Base-by-base conservation (phyloP, 2,797 vertebrate genomes). In the Phrynocephalus vlangalii region DNA sequence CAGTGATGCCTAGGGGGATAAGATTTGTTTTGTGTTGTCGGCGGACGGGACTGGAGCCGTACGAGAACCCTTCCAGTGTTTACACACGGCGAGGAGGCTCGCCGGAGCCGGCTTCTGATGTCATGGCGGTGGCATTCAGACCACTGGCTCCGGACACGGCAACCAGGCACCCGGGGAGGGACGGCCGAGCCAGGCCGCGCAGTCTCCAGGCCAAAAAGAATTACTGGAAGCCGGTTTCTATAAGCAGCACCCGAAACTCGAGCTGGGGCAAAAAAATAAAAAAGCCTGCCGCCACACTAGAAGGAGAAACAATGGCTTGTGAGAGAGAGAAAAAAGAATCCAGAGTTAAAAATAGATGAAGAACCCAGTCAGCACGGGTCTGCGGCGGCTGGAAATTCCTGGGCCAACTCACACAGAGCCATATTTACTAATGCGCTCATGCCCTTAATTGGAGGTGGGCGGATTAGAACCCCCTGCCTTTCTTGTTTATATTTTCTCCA, bases 211-310 rank as follows among this genome's bases (percentile, higher is more conserved):
- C 88, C 86, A 87, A 96, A 93, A 97, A 97, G 96, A 97, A 97
- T 97, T 97, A 95, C 96, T 96, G 97, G 97, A 97, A 97, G 82
- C 94, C 0, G 30, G 72, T 95, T 97, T 97, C 96, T 97, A 96
- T 97, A 96, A 96, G 96, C 94, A 96, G 95, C 95, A 93, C 94
- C 92, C 90, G 33, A 78, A 0, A n/a, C 92, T 86, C 77, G 84
- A 93, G 92, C 73, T 30, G 7, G 60, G 18, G 18, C 15, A 2
- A 15, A 63, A 63, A 63, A 63, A 95, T 92, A 52, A 87, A 73
- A 84, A 86, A 90, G 88, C 85, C 94, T 93, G 95, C 94, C 77
- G 85, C 91, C 91, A n/a, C 91, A 86, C 20, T 79, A 33, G 28
- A 38, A 66, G 56, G 6, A 86, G 79, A 90, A 94, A 97, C 96